Evolutionary conservation across 2,797 vertebrate genomes (phyloP).

Genomic region (Parotocinclus haroldoi): DNA sequence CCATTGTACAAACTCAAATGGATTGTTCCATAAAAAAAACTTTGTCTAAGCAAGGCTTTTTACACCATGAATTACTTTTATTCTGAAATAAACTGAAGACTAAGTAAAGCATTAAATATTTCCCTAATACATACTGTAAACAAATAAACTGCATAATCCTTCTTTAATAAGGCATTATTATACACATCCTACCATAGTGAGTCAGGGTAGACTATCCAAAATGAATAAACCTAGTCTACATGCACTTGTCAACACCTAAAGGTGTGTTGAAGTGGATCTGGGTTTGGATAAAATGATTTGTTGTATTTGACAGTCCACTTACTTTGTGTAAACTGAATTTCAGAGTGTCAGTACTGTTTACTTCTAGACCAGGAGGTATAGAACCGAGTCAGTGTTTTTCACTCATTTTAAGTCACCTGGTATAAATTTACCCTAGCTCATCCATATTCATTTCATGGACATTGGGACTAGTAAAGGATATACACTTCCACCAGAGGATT

Average conservation of each 20-base stretch:
- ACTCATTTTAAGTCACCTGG: slow-evolving; percentile 50
- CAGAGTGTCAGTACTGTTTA: too few relatives aligned
- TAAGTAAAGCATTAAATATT: slow-evolving; percentile 14
- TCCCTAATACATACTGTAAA: too few relatives aligned
- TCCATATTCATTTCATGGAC: slow-evolving; percentile 73
- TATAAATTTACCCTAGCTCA: slow-evolving; percentile 62
- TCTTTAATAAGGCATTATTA: too few relatives aligned
- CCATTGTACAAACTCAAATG: background rate
- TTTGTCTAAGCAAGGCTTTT: slow-evolving; percentile 10
- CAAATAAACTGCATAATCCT: too few relatives aligned
- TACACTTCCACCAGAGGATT: too few relatives aligned
- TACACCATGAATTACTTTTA: background rate
- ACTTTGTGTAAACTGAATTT: too few relatives aligned
- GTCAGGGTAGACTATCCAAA: slow-evolving; percentile 59
- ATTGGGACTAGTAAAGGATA: slow-evolving; percentile 44
- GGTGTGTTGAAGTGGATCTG: slow-evolving; percentile 39
- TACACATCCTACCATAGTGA: slow-evolving; percentile 47
- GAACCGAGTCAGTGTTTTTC: slow-evolving; percentile 37
- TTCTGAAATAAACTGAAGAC: slow-evolving; percentile 17
- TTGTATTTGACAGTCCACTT: slow-evolving; percentile 41
- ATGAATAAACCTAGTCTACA: slow-evolving; percentile 55
- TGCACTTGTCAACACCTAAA: slow-evolving; percentile 57
- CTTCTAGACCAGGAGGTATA: slow-evolving; percentile 57
- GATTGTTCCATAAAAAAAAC: slow-evolving; percentile 5
- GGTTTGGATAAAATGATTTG: slow-evolving; percentile 52